Evolutionary conservation across 37 sponge, comb jelly and placozoan species (phyloP), one percentile per base, ranked within the genome.

Genomic region (Halichondria panicea): DNA sequence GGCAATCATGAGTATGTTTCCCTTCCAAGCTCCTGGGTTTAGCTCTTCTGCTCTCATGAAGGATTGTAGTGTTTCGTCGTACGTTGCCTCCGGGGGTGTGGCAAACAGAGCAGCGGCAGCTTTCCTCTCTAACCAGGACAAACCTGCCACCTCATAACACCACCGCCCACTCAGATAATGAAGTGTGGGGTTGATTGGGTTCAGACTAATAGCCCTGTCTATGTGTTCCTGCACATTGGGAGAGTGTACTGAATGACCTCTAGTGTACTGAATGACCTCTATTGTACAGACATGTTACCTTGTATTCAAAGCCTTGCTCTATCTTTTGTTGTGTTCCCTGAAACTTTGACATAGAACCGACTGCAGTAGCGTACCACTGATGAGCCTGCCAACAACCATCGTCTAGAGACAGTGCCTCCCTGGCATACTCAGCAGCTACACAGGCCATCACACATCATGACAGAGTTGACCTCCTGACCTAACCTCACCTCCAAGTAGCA

Each of bases 61-160:
- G 69, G 50, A 30, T 11, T 78, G 64, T n/a, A 91, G 61, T 2
- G 83, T 63, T 32, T 82, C 88, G 28, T 74, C 64, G 43, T 76
- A 84, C 0, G 57, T 80, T n/a, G 85, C 39, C 44, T 78, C 39
- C 3, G 90, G 90, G n/a, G 80, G 85, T 19, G 75, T 30, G 37
- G 80, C 80, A 74, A 54, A 89, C 39, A 89, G 44, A 21, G 85
- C 85, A 52, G 70, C 66, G 15, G 90, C 90, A 34, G 85, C 85
- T 46, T 84, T 89, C 76, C 64, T 74, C 66, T 89, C 90, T 39
- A 89, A 37, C 90, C 90, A 89, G 32, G 85, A 80, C 11, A 89
- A 12, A 4, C 79, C 74, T 18, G 90, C 90, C 44, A 84, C 90
- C 66, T 89, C 86, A 76, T 55, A 89, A 32, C 63, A 80, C 85